A percentile compares a stretch with the other conserved stretches of the same genome.
These are phyloP conservation scores for Coenonympha glycerion DNA, from an alignment of 2,888 invertebrate species.

Conservation along the genomic window DNA sequence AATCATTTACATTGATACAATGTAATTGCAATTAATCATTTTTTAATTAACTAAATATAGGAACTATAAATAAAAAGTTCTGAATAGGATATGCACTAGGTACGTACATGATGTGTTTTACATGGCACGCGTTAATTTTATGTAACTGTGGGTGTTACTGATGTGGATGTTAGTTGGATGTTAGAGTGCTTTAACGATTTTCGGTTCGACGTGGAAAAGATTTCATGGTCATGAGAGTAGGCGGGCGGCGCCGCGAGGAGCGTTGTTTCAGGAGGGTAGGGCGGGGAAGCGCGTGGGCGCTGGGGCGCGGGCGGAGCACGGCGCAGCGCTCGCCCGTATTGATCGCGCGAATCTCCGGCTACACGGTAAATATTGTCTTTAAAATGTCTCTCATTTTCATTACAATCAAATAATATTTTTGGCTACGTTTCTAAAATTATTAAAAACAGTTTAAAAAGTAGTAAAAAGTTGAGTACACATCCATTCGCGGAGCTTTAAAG, in stretches of 20 bases:
- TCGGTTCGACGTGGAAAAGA: slow-evolving; percentile 26
- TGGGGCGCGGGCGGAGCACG: slow-evolving; percentile 58
- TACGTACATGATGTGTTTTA: no score
- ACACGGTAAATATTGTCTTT: slow-evolving; percentile 56
- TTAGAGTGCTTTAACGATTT: slow-evolving; percentile 7
- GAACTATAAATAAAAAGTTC: no score
- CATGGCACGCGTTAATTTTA: no score
- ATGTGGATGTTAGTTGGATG: not conserved
- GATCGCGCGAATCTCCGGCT: slow-evolving; percentile 63
- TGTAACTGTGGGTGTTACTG: not conserved
- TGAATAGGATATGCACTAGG: no score
- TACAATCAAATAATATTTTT: no score
- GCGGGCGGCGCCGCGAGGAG: slow-evolving; percentile 57
- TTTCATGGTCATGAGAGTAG: slow-evolving; percentile 51
- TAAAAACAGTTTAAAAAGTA: no score
- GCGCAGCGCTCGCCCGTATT: slow-evolving; percentile 61
- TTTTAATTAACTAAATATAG: no score
- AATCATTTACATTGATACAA: no score
- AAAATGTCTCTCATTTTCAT: no score
- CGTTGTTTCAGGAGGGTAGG: slow-evolving; percentile 48
- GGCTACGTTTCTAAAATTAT: no score
- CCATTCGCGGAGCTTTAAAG: no score
- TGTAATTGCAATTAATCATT: not conserved
- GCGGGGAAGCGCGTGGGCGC: slow-evolving; percentile 47
- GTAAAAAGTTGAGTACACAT: no score